Evolutionary conservation across 2,888 invertebrate genomes (phyloP).

Genomic region (Bellardia bayeri): DNA sequence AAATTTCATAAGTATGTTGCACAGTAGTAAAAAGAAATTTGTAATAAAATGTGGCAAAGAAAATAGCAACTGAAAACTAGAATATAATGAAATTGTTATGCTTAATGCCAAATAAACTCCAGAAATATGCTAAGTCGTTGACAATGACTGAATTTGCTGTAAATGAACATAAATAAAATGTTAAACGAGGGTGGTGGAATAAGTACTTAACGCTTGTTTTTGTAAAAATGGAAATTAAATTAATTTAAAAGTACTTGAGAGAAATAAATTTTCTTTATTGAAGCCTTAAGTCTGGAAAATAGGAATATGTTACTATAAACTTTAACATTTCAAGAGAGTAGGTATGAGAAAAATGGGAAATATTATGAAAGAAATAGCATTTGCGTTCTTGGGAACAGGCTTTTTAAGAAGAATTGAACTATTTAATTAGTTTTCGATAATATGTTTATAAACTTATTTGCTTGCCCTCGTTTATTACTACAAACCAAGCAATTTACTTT

Average conservation of each 20-base stretch:
- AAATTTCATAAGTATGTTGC: slow-evolving; percentile 34
- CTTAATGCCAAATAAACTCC: slow-evolving; percentile 67
- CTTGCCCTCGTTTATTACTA: not conserved
- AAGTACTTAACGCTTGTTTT: not conserved
- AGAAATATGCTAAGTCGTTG: slow-evolving; percentile 71
- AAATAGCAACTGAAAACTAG: slow-evolving; percentile 41
- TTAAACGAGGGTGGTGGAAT: not conserved
- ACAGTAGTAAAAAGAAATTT: not conserved
- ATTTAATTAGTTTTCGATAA: not conserved
- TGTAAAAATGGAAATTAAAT: not conserved
- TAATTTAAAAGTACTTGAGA: too few relatives aligned
- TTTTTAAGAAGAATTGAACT: too few relatives aligned
- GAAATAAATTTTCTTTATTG: too few relatives aligned
- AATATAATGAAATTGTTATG: slow-evolving; percentile 47
- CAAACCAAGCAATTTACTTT: not conserved
- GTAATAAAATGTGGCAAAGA: slow-evolving; percentile 31
- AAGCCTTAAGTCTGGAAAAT: too few relatives aligned
- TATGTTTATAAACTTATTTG: not conserved
- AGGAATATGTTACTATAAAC: too few relatives aligned
- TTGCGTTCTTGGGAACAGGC: too few relatives aligned
- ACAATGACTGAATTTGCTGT: slow-evolving; percentile 68
- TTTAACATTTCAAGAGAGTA: too few relatives aligned
- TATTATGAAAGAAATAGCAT: too few relatives aligned
- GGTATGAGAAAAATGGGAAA: too few relatives aligned
- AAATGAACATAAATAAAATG: slow-evolving; percentile 69